Evolutionary conservation across 2,888 invertebrate genomes (phyloP), one percentile per base, ranked within the genome.

Genomic region (Drosophila meridionalis): DNA sequence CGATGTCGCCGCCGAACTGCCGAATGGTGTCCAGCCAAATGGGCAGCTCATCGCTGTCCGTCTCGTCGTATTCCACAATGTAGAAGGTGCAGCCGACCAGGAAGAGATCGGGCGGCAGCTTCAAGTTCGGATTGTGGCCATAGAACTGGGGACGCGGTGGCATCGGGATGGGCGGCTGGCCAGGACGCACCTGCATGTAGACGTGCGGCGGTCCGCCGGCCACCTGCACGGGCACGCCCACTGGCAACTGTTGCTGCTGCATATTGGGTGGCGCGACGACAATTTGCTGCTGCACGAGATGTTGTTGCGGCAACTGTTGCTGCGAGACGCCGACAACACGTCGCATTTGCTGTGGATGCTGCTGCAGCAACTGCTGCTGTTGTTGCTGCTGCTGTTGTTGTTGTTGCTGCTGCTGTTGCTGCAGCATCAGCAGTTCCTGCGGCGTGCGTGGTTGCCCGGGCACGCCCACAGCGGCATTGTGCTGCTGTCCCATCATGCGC

Each of bases 71-170:
- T 88, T 97, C 97, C 79, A 96, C 96, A 76, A 98, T 96, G 74
- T 96, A 97, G 92, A 99, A 99, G 42, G 98, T 96, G 92, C 99
- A 99, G 8, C 99, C 99, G 40, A 98, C 94, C 53, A 99, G 94
- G 93, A 98, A 99, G 63, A 98, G 94, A 86, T 98, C 98, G 0
- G 96, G 95, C 11, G 99, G 98, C 78, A 97, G 94, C 94, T 97
- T 98, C 55, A 98, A 94, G 92, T 97, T 97, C 12, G 98, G 98
- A 93, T 98, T 98, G 94, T 99, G 98, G 0, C 98, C 98, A 93
- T 97, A 98, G 93, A 97, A 98, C 88, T 97, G 97, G 14, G 96
- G 95, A 14, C 96, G 95, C 2, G 95, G 95, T 9, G 93, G 92
- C 80, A 93, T 92, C 28, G 94, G 94, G 40, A 94, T 84, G 0